Evolutionary conservation across 2,113 vertebrate genomes (phyloP).

Genomic region (Galeopterus variegatus): DNA sequence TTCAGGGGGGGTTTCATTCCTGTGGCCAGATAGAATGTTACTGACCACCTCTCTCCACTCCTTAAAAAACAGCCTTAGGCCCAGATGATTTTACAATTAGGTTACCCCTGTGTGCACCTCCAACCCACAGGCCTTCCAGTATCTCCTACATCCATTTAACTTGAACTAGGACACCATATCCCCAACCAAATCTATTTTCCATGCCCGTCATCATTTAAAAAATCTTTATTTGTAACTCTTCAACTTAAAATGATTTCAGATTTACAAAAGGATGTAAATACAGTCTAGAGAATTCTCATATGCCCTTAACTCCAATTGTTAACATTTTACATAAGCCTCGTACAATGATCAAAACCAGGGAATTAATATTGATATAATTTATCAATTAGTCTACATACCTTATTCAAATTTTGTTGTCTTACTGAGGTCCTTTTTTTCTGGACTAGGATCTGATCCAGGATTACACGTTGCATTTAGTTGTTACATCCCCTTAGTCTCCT

Average conservation of each 20-base stretch:
- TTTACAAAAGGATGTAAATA: not conserved
- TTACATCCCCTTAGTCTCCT: not conserved
- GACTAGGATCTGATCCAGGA: not conserved
- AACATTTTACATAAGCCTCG: no score
- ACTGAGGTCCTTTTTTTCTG: no score
- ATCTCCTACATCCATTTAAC: accelerated
- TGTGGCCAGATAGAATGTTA: not conserved
- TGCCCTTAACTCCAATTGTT: no score
- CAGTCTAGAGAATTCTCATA: not conserved
- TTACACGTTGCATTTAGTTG: accelerated
- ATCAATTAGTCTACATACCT: accelerated
- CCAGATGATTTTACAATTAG: not conserved
- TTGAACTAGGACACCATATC: accelerated
- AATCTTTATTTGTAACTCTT: not conserved
- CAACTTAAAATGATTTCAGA: not conserved
- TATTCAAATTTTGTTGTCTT: accelerated
- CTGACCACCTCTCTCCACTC: not conserved
- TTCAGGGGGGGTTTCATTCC: no score
- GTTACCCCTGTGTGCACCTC: not conserved
- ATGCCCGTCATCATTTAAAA: not conserved
- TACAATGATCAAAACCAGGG: not conserved
- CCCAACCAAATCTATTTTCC: not conserved
- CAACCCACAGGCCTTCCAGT: not conserved
- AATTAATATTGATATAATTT: accelerated
- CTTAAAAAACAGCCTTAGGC: not conserved